These are phyloP conservation scores for Stenoptilia bipunctidactyla DNA, from an alignment of 2,888 invertebrate genomes.

Conservation along the genomic window DNA sequence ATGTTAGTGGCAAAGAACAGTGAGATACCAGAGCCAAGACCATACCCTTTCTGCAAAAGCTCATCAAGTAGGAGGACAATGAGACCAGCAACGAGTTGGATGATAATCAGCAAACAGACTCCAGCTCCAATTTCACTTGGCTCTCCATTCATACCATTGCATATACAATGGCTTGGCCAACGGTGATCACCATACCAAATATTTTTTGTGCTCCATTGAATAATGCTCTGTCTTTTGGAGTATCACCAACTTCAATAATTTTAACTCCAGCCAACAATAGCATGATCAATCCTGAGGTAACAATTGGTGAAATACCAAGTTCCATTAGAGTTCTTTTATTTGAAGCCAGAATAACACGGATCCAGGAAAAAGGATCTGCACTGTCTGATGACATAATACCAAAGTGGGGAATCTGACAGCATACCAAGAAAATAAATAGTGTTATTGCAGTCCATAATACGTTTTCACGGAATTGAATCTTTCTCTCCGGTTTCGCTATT, in stretches of 20 bases:
- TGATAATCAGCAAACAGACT: slow-evolving; percentile 97
- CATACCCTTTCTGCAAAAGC: slow-evolving; percentile 95
- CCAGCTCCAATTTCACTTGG: slow-evolving; percentile 98
- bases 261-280: slow-evolving; percentile 98
- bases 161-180: slow-evolving; percentile 99
- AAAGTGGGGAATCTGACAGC: slow-evolving; percentile 99
- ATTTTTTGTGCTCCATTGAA: slow-evolving; percentile 99
- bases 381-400: slow-evolving; percentile 99
- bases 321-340: slow-evolving; percentile 99
- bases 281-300: slow-evolving; percentile 99
- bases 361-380: slow-evolving; percentile 99
- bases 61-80: slow-evolving; percentile 98
- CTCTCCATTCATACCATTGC: slow-evolving; percentile 99
- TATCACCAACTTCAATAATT: slow-evolving; percentile 99
- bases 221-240: slow-evolving; percentile 97
- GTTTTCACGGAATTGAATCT: slow-evolving; percentile 99
- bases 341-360: slow-evolving; percentile 98
- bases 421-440: slow-evolving; percentile 99
- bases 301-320: slow-evolving; percentile 99
- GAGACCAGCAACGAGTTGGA: slow-evolving; percentile 97
- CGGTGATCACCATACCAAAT: slow-evolving; percentile 99
- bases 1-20: slow-evolving; percentile 99
- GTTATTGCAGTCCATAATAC: slow-evolving; percentile 99
- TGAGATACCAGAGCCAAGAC: slow-evolving; percentile 98
- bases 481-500: slow-evolving; percentile 99